phyloP scores from a whole-genome alignment of 2,113 vertebrate species.

The Phylloscopus whistleri region DNA sequence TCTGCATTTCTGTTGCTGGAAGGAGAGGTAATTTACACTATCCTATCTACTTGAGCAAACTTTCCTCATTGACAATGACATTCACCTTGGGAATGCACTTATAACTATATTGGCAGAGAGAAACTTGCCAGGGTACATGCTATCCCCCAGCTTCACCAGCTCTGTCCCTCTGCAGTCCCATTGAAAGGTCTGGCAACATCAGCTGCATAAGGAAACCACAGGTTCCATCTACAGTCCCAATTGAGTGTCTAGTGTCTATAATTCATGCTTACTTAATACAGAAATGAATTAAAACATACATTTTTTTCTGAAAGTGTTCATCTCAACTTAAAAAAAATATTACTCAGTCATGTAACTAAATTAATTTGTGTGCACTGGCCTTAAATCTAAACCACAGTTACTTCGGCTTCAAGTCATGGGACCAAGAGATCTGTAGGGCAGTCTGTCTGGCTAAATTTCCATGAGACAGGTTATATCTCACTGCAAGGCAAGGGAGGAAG shows the following conservation, averaged over 20 bases:
- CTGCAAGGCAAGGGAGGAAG: neutral
- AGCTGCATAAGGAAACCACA: neutral
- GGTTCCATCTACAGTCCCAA: neutral
- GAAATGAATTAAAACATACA: neutral
- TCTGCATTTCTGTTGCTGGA: neutral
- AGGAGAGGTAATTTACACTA: neutral
- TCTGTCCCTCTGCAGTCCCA: neutral
- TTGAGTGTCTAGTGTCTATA: neutral
- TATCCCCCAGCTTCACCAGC: neutral
- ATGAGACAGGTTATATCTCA: neutral
- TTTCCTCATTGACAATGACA: neutral
- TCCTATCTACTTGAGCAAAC: neutral
- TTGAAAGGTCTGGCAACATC: neutral
- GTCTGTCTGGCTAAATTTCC: conserved; percentile 17
- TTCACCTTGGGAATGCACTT: neutral
- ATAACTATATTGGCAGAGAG: neutral
- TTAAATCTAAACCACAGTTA: neutral
- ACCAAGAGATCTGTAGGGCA: neutral
- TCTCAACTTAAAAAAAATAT: neutral
- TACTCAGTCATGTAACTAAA: neutral
- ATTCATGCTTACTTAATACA: neutral
- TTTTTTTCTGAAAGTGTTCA: neutral
- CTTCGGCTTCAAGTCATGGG: conserved; percentile 23
- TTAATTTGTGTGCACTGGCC: neutral
- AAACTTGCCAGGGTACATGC: neutral